A percentile compares a stretch with the other conserved stretches of the same genome.
These are phyloP conservation scores for Oryzias javanicus DNA, from an alignment of 2,113 vertebrate species.

Conservation along the genomic window DNA sequence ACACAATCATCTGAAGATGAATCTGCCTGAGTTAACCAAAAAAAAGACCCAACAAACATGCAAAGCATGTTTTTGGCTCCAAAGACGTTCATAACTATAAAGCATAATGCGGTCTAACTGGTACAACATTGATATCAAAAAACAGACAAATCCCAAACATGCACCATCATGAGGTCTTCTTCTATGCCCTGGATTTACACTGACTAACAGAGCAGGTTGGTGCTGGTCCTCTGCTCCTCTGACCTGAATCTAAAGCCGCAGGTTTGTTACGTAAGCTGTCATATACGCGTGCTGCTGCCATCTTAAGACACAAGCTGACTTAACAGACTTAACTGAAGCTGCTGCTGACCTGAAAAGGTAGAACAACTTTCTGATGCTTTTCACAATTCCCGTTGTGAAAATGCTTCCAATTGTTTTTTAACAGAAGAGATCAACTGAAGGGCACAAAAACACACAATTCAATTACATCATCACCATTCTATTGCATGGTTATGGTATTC, in stretches of 20 bases:
- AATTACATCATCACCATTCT: too few species aligned
- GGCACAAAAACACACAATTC: background rate
- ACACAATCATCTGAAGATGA: slow-evolving; percentile 5
- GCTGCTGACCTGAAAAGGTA: background rate
- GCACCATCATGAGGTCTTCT: background rate
- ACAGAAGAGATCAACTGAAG: background rate
- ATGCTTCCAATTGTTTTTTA: background rate
- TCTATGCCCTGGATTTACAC: slow-evolving; percentile 16
- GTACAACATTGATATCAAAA: too few species aligned
- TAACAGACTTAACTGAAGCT: background rate
- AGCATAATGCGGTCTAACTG: too few species aligned
- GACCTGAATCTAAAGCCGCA: slow-evolving; percentile 37
- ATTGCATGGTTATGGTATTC: too few species aligned
- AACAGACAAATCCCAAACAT: too few species aligned
- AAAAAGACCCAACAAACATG: slow-evolving; percentile 6
- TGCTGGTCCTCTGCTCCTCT: background rate
- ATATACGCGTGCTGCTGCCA: background rate
- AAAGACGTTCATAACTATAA: too few species aligned
- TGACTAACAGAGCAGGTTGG: slow-evolving; percentile 28
- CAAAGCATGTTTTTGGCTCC: slow-evolving; percentile 9
- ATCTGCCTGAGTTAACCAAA: slow-evolving; percentile 3
- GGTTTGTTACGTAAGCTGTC: slow-evolving; percentile 4
- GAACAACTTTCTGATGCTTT: slow-evolving; percentile 49
- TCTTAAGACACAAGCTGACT: slow-evolving; percentile 22
- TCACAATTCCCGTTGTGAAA: too few species aligned